These are phyloP conservation scores for Tragelaphus strepsiceros DNA, from an alignment of 2,113 vertebrate genomes.

Conservation along the genomic window DNA sequence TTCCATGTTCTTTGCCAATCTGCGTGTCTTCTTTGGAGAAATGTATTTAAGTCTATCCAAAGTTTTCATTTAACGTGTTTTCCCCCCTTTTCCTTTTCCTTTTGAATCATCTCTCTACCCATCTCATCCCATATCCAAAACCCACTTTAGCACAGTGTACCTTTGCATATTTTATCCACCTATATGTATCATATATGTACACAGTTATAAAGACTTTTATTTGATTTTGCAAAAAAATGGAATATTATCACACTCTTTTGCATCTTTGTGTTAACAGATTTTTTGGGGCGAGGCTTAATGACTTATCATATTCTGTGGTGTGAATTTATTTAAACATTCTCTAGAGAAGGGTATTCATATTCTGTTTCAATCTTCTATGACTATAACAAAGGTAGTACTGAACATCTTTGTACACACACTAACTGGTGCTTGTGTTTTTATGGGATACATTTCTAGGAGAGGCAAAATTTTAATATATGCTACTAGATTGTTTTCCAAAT, in stretches of 20 bases:
- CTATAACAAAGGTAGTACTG: neutral
- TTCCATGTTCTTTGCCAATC: neutral
- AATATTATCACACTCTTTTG: neutral
- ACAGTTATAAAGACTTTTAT: neutral
- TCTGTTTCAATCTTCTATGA: neutral
- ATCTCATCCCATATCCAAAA: neutral
- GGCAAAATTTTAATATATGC: neutral
- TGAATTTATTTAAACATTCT: conserved; percentile 30
- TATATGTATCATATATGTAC: neutral
- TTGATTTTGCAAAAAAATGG: neutral
- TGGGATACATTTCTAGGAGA: neutral
- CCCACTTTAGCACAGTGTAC: neutral
- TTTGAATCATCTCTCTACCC: neutral
- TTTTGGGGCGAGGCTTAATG: neutral
- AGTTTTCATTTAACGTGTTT: neutral
- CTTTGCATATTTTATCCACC: neutral
- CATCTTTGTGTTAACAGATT: neutral
- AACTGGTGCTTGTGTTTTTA: neutral
- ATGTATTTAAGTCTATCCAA: neutral
- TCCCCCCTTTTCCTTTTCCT: neutral
- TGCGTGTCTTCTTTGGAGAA: neutral
- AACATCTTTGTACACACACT: neutral
- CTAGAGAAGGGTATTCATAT: neutral
- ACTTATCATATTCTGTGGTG: neutral
- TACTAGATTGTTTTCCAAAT: neutral